Evolutionary conservation across 2,113 vertebrate species (phyloP), one percentile per base, ranked within the genome.

Genomic region (Tetrao urogallus): DNA sequence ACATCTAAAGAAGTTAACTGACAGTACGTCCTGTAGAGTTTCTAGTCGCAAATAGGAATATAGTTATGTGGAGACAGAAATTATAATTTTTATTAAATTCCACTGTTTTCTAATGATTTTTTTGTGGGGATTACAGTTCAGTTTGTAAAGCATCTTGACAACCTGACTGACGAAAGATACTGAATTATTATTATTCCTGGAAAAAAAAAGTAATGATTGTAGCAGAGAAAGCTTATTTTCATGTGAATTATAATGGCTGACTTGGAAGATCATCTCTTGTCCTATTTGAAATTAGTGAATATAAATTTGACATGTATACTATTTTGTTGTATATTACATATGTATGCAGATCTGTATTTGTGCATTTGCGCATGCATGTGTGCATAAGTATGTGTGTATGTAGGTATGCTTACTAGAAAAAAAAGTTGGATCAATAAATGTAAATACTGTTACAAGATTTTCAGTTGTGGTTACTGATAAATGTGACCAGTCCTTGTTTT

Each of bases 201-300:
- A 73, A 61, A 47, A 74, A 74, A 80, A 48, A 65, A 1, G 1
- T 66, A 65, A 42, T 47, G 63, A 76, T 73, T 56, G 27, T 91
- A 91, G 67, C 74, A 90, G 72, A 81, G 71, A 73, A 84, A 65
- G 42, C 28, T 65, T 21, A 48, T 82, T 95, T 82, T 65, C 43
- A 32, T 13, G 7, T 60, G 61, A 67, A 67, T 45, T 40, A 94
- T 82, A 89, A 72, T 81, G 61, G 60, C 54, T 86, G 50, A 25
- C 86, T 36, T 65, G 66, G n/a, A 92, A 88, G 79, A 85, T 58
- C 4, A 36, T 84, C 13, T 73, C 48, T 71, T 73, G 24, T 86
- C 42, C 64, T 38, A 11, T 13, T 66, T 89, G 52, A 42, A 85
- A 42, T 85, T 8, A 17, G 32, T 76, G 67, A 83, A 90, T 79